A percentile compares a stretch with the other conserved stretches of the same genome.
These are phyloP conservation scores for Mastigias papua DNA, from an alignment of 30 jellyfish, hydroid and myxozoan species.

Conservation along the genomic window DNA sequence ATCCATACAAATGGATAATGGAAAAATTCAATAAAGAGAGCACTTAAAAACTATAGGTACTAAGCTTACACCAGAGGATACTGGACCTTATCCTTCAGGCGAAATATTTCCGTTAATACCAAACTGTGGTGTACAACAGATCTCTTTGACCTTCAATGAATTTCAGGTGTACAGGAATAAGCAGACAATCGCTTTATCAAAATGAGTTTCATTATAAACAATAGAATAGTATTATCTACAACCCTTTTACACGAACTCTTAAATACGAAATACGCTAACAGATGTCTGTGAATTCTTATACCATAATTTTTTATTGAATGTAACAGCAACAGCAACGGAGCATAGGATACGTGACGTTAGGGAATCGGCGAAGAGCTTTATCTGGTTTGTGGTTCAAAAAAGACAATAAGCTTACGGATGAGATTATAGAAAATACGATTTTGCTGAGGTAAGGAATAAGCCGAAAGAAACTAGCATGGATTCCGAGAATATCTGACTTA, in stretches of 20 bases:
- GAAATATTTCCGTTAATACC: too few species aligned
- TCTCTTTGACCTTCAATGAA: background rate
- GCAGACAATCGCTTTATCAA: constrained; percentile 45
- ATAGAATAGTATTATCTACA: constrained; percentile 79
- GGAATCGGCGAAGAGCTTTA: background rate
- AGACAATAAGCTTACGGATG: background rate
- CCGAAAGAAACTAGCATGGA: background rate
- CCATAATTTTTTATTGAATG: constrained; percentile 37
- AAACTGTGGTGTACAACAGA: background rate
- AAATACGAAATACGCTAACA: constrained; percentile 66
- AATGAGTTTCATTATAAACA: constrained; percentile 81
- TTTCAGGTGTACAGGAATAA: constrained; percentile 7
- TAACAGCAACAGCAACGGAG: constrained; percentile 43
- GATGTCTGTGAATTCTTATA: constrained; percentile 65
- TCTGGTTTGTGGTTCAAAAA: background rate
- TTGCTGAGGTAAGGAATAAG: background rate
- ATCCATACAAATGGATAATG: too few species aligned
- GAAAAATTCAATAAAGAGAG: too few species aligned
- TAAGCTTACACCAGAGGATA: too few species aligned
- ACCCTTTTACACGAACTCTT: constrained; percentile 78
- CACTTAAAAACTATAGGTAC: too few species aligned
- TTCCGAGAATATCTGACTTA: too few species aligned
- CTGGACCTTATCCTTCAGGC: too few species aligned
- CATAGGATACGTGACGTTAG: background rate
- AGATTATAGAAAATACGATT: background rate